Evolutionary conservation across 2,797 vertebrate genomes (phyloP), one percentile per base, ranked within the genome.

Genomic region (Pangasius sanitwongsei): DNA sequence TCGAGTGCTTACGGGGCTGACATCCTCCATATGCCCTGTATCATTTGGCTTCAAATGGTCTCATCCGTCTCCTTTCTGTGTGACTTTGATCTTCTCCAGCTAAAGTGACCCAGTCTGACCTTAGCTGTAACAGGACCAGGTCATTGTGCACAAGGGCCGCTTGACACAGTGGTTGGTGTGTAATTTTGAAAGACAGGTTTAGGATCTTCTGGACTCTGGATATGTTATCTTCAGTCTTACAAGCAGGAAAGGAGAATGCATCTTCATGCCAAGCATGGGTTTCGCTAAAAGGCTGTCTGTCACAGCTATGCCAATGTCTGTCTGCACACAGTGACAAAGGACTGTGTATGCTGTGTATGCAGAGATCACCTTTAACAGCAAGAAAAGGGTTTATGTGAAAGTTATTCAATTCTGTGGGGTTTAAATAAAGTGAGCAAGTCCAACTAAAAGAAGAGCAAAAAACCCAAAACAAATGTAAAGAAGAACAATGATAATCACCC

Each of bases 101-200:
- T 87, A 75, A 77, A 81, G 70, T n/a, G 31, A 74, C 44, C 28
- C 83, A 12, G 87, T 63, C n/a, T 44, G 69, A 59, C 69, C 57
- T 72, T 28, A 3, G 85, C 80, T 61, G 87, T 72, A 88, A 75
- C 25, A 11, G 13, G 78, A 59, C 83, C 82, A 85, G 89, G 86
- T 86, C 86, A 74, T 37, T 25, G 77, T 89, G 86, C 81, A 31
- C 75, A 20, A 85, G 83, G 75, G 89, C 85, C 0, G 31, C 61
- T 67, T 77, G 88, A 88, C 69, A 84, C 63, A 28, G 78, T 69
- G 89, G 90, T 85, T 67, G 31, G 74, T 20, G 75, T 85, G 86
- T 85, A 86, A 90, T 86, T 89, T 69, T 41, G 67, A 81, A 59
- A 89, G 91, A 92, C 90, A 87, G 87, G 65, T 91, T 89, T 89